A percentile compares a stretch with the other conserved stretches of the same genome.
Conservation (phyloP, 2,113 vertebrate genomes). For the Chrysemys picta region DNA sequence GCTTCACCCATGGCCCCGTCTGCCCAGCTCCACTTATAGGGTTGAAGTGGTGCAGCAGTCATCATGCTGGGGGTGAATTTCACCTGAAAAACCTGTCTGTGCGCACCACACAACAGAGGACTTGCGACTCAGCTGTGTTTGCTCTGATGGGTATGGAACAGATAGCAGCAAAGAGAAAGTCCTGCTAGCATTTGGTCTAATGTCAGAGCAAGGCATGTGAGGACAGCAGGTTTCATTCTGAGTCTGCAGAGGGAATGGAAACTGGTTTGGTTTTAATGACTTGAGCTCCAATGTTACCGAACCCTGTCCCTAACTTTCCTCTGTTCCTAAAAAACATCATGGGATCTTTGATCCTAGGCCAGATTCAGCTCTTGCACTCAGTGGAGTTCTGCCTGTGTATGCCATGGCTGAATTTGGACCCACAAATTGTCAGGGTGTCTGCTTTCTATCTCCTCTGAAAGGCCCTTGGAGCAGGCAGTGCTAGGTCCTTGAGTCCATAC, state of each 20-base stretch:
- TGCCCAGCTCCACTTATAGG: neutral
- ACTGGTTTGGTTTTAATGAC: neutral
- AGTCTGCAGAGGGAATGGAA: too few relatives aligned
- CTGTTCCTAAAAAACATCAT: neutral
- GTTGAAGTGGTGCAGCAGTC: neutral
- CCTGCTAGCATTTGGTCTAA: neutral
- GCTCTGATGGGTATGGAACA: neutral
- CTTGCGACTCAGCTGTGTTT: neutral
- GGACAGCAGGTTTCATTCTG: neutral
- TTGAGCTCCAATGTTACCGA: too few relatives aligned
- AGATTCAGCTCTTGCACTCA: neutral
- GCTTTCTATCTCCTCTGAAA: fast-evolving
- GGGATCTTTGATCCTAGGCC: neutral
- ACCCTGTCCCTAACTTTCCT: neutral
- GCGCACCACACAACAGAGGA: neutral
- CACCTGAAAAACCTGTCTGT: neutral
- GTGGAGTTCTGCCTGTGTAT: neutral
- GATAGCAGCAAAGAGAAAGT: neutral
- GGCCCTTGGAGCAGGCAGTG: fast-evolving
- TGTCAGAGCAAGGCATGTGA: neutral
- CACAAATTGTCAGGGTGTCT: neutral
- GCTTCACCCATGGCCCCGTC: neutral
- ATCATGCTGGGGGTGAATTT: neutral
- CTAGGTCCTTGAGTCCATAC: fast-evolving
- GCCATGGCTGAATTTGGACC: conserved; percentile 38